These are phyloP conservation scores for Heliangelus exortis DNA, from an alignment of 2,797 vertebrate genomes.

Conservation along the genomic window DNA sequence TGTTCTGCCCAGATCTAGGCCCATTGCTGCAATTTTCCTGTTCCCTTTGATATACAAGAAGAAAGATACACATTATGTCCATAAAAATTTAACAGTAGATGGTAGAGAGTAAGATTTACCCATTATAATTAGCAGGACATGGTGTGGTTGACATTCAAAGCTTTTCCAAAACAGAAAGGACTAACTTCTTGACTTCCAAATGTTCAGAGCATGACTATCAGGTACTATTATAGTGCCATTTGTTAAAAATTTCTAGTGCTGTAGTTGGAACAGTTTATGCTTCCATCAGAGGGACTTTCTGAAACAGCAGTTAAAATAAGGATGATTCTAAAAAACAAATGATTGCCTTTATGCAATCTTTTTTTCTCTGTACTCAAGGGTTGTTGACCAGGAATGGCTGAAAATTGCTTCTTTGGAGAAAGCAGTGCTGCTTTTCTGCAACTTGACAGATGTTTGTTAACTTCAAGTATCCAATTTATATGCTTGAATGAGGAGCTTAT, in stretches of 20 bases:
- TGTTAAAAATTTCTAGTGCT: neutral
- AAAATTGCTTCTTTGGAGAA: neutral
- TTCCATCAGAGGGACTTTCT: neutral
- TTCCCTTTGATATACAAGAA: neutral
- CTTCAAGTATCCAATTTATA: neutral
- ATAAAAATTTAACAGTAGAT: neutral
- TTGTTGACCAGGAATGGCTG: neutral
- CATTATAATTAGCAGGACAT: neutral
- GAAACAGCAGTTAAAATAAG: neutral
- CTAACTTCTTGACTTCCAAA: neutral
- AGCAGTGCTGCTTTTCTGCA: neutral
- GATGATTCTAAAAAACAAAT: neutral
- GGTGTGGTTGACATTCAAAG: neutral
- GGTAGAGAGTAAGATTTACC: neutral
- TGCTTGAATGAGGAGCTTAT: neutral
- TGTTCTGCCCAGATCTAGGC: neutral
- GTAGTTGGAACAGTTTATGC: neutral
- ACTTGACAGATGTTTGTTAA: accelerated
- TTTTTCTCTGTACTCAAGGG: neutral
- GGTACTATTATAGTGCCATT: neutral
- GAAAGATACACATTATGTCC: neutral
- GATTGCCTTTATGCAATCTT: neutral
- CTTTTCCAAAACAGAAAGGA: neutral
- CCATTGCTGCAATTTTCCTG: neutral
- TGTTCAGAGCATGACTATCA: neutral